phyloP scores from a whole-genome alignment of 2,113 vertebrate species.

The Ivindomyrus marchei region DNA sequence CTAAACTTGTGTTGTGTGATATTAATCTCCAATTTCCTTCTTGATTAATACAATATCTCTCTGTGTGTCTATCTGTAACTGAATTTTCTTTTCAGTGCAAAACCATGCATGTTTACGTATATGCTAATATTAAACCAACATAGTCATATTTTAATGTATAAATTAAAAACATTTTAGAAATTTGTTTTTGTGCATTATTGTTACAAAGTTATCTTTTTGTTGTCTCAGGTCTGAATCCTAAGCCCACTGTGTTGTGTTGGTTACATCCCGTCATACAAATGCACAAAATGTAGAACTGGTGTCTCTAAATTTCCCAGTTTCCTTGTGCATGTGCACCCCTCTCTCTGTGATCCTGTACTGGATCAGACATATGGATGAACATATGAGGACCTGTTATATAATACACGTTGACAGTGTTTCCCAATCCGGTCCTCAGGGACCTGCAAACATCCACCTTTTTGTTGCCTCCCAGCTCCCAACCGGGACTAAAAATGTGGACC shows the following conservation, averaged over 20 bases:
- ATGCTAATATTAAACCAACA: background rate
- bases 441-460: background rate
- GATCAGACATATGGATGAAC: background rate
- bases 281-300: background rate
- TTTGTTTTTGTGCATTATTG: background rate
- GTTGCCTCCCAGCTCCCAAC: background rate
- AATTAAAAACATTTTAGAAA: background rate
- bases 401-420: background rate
- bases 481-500: background rate
- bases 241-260: background rate
- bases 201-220: background rate
- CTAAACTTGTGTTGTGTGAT: background rate
- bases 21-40: no score
- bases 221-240: background rate
- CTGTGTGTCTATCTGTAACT: background rate
- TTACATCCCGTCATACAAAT: background rate
- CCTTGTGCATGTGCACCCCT: background rate
- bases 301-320: background rate
- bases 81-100: background rate
- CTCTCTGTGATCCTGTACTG: background rate
- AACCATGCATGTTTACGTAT: background rate
- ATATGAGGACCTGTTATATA: background rate
- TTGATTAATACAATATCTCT: background rate
- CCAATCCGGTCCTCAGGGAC: background rate
- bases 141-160: background rate